phyloP scores from a whole-genome alignment of 1,140 invertebrate species.

The Capitella teleta region DNA sequence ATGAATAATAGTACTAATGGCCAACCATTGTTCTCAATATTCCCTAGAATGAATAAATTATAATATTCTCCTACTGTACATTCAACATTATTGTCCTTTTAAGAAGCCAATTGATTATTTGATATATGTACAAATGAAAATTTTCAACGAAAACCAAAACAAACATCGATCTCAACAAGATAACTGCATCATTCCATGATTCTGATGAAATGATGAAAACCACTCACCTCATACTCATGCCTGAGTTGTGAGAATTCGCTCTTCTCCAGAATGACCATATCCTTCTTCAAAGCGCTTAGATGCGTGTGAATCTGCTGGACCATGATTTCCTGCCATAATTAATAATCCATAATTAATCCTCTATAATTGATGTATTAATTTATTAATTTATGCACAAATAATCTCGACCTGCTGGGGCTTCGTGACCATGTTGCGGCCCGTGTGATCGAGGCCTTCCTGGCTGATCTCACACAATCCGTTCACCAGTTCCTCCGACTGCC shows the following conservation, averaged over 20 bases:
- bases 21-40: too few relatives aligned
- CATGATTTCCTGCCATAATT: constrained; percentile 30
- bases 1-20: too few relatives aligned
- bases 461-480: constrained; percentile 15
- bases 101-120: not conserved
- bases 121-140: too few relatives aligned
- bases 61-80: too few relatives aligned
- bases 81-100: too few relatives aligned
- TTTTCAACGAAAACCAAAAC: too few relatives aligned
- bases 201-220: not conserved
- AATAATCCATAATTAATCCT: too few relatives aligned
- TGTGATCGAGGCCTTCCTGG: constrained; percentile 25
- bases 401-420: constrained; percentile 30
- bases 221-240: constrained; percentile 36
- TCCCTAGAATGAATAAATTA: too few relatives aligned
- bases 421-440: constrained; percentile 27
- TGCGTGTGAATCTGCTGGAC: constrained; percentile 38
- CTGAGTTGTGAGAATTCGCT: constrained; percentile 40
- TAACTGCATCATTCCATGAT: too few relatives aligned
- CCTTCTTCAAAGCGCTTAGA: constrained; percentile 36
- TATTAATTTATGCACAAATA: not conserved
- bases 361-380: too few relatives aligned
- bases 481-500: constrained; percentile 23
- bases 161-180: too few relatives aligned
- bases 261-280: constrained; percentile 42